phyloP scores from a whole-genome alignment of 2,797 vertebrate genomes.

The Leucoraja ocellata region DNA sequence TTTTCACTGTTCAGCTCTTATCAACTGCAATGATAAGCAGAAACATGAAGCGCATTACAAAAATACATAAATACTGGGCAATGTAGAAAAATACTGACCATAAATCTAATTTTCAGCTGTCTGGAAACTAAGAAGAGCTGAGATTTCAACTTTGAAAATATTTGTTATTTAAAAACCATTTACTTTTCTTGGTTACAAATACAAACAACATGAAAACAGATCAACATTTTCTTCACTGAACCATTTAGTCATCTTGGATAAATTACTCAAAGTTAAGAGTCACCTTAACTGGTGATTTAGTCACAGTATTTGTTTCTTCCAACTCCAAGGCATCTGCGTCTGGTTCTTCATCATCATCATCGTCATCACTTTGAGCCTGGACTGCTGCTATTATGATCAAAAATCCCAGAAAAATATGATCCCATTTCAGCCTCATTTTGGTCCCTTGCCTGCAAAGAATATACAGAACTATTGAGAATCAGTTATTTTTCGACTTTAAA shows the following conservation, averaged over 20 bases:
- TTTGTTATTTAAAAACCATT: neutral
- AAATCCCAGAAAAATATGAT: constrained; percentile 61
- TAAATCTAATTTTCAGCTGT: neutral
- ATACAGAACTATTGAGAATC: neutral
- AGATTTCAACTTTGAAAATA: neutral
- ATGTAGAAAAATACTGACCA: too few relatives aligned
- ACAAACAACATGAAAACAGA: neutral
- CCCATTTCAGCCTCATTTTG: constrained; percentile 68
- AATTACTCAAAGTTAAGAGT: neutral
- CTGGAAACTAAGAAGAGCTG: neutral
- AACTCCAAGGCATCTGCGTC: constrained; percentile 65
- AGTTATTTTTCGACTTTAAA: neutral
- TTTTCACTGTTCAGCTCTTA: neutral
- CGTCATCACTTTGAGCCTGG: constrained; percentile 54
- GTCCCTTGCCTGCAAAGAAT: neutral
- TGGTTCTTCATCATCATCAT: constrained; percentile 55
- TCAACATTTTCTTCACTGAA: neutral
- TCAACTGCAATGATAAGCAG: neutral
- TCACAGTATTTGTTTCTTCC: constrained; percentile 49
- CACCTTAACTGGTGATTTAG: neutral
- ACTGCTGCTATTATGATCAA: constrained; percentile 53
- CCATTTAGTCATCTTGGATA: neutral
- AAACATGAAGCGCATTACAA: too few relatives aligned
- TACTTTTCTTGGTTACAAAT: neutral
- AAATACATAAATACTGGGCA: too few relatives aligned